Base-by-base conservation (phyloP, 2,113 vertebrate genomes). In the Todiramphus saurophagus region DNA sequence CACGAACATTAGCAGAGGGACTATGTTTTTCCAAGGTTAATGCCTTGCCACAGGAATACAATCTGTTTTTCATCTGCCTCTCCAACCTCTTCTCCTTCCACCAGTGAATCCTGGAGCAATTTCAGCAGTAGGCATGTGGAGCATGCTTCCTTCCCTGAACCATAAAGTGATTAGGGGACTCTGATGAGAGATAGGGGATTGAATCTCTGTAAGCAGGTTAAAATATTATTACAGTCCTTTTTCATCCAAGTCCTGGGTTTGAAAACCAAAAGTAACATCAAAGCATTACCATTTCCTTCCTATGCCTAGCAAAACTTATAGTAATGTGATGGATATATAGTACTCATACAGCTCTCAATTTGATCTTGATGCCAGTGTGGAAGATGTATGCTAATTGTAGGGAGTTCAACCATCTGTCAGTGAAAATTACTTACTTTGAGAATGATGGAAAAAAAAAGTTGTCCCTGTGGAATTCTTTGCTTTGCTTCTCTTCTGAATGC, bases 11-110 rank as follows among this genome's bases (percentile, higher is more conserved):
- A 94, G 83, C 93, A 91, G 81, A 87, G 69, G 77, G 91, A 87
- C 94, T 79, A 69, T 82, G 73, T 68, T 96, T 96, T 81, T 96
- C 83, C 2, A 5, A 94, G 89, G 89, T 92, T 96, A 89, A 82
- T 89, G 94, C 83, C 77, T 82, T 91, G 84, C 73, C 87, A 48
- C 13, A 2, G 93, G 83, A 78, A 60, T 59, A 94, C 87, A 96
- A 95, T 97, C 93, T 96, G 94, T 96, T 97, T 96, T 69, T 77
- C 87, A 93, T 97, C 96, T 95, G 89, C 48, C 39, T 87, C 56
- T 67, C 66, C 2, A 24, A 87, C 58, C 75, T 87, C 55, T 66
- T 83, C n/a, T 90, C 75, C 37, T 63, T 84, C 69, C 62, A 82
- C 48, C 39, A 87, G 87, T 28, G 83, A 91, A 82, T 92, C 35